Evolutionary conservation across 2,797 vertebrate species (phyloP), one percentile per base, ranked within the genome.

Genomic region (Acanthis flammea): DNA sequence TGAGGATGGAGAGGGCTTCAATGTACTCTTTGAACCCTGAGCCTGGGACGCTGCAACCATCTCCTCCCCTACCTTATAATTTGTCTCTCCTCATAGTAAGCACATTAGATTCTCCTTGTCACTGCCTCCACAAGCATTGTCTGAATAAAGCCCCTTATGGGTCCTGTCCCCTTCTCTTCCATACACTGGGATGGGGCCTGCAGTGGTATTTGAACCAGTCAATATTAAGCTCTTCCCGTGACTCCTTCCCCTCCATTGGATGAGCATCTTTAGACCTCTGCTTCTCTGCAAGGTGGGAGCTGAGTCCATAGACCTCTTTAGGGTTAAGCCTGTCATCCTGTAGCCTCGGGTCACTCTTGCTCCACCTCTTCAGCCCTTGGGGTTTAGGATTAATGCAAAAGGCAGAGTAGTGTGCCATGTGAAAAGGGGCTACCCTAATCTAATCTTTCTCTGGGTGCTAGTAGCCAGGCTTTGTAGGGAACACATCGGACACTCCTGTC

Each of bases 21-120:
- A 96, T 33, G 82, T 94, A 4, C 97, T 99, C 62, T 99, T 99
- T 94, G 97, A 98, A 84, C 97, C 98, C 17, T 98, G 97, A 97
- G 93, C 60, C 61, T 93, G 96, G 45, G 95, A 90, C 78, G 94
- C 95, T 89, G 98, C 95, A 90, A 15, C 91, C 35, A 18, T 92
- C 80, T 92, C 76, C 61, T 95, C 92, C 89, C 81, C 70, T 95
- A 74, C 92, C 94, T 96, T 94, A 39, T 95, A 89, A 97, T 96
- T 97, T 94, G 84, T 95, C 93, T 97, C 96, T 95, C 87, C 86
- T 96, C 67, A 70, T 97, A 98, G 97, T 97, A 90, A 96, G 94
- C 92, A 97, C 96, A 83, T 95, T 98, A 97, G 97, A 96, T 94
- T 95, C 91, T 97, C 86, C 94, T 96, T 68, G 72, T 91, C 83